phyloP scores from a whole-genome alignment of 2,888 invertebrate genomes.

The Polyommatus iphigenia region DNA sequence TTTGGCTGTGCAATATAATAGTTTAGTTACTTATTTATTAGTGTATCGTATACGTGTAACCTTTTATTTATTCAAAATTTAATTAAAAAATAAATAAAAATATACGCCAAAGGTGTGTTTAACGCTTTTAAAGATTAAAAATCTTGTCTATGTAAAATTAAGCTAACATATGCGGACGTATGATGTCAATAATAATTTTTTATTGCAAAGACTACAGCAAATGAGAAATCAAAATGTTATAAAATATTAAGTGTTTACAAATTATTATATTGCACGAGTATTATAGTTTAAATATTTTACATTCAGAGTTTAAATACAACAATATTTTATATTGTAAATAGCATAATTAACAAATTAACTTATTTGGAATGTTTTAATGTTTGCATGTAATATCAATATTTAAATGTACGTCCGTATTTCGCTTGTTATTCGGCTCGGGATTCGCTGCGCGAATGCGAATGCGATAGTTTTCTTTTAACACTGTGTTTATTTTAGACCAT shows the following conservation, averaged over 20 bases:
- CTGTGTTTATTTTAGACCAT: slow-evolving; percentile 52
- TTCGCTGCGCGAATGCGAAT: slow-evolving; percentile 62
- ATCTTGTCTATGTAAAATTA: slow-evolving; percentile 9
- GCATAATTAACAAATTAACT: not conserved
- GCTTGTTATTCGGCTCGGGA: slow-evolving; percentile 42
- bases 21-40: slow-evolving; percentile 4
- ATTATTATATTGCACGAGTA: too few relatives aligned
- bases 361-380: not conserved
- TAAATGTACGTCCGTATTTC: slow-evolving; percentile 12
- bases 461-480: slow-evolving; percentile 49
- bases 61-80: not conserved
- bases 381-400: not conserved
- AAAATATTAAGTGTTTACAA: too few relatives aligned
- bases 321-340: not conserved
- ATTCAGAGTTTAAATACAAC: too few relatives aligned
- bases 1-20: slow-evolving; percentile 23
- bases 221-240: not conserved
- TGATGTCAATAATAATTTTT: not conserved
- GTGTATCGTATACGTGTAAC: slow-evolving; percentile 8
- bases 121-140: slow-evolving; percentile 27
- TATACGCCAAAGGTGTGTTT: slow-evolving; percentile 19
- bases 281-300: too few relatives aligned
- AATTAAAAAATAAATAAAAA: not conserved
- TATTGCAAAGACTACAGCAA: not conserved
- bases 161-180: not conserved